Base-by-base conservation (phyloP, 2,888 invertebrate species). In the Acleris laterana region DNA sequence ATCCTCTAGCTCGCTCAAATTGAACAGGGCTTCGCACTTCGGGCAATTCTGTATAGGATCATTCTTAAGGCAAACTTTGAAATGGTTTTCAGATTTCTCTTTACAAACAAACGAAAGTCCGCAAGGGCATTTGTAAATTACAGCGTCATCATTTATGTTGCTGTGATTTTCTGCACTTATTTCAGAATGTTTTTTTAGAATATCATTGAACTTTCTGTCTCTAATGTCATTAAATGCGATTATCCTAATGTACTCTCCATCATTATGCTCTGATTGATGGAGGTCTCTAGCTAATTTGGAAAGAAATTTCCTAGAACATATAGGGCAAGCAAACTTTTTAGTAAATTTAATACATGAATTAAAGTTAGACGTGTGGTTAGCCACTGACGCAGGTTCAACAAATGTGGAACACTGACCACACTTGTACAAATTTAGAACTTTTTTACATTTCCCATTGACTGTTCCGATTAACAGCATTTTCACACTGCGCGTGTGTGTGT, bases 41-140 rank as follows among this genome's bases (percentile, higher is more conserved):
- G 28, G 46, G 16, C 66, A 66, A 3, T 3, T 11, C 22, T 19
- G 19, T 48, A 25, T 62, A 5, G 20, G 22, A 9, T 52, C n/a
- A 4, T 32, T 60, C 16, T 44, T 44, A 1, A 55, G 60, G 9
- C 66, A 66, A 17, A 48, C 25, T 17, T 13, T 52, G n/a, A 16
- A 46, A n/a, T 66, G 66, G 16, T 13, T 17, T 19, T 48, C 32
- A 19, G 57, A 61, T 1, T 50, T 51, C 22, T 57, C 38, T 48
- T 52, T 38, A 13, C 6, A 51, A 22, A 66, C 46, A 5, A 66
- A 66, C n/a, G 51, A 57, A 32, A 66, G 57, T 2, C 46, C 56
- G 22, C 66, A 66, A 5, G 51, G 17, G 38, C 66, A 66, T 52
- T 66, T 66, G 22, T 66, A 66, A 42, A 66, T 17, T 13, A 66